phyloP scores from a whole-genome alignment of 2,797 vertebrate genomes.

The Scarus forsteni region DNA sequence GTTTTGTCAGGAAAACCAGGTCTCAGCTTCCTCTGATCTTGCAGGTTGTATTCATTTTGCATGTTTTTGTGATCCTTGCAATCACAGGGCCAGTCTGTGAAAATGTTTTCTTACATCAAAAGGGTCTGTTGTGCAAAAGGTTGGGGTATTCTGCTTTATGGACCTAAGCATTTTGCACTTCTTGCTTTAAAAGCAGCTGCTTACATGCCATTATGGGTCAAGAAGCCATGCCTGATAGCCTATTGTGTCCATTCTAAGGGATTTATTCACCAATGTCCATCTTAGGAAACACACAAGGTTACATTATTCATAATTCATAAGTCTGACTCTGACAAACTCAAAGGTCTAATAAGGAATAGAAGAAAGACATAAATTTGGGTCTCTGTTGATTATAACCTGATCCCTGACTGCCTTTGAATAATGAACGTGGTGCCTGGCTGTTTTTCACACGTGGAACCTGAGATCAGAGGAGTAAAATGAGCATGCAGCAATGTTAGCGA shows the following conservation, averaged over 20 bases:
- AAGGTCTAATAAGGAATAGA: constrained; percentile 40
- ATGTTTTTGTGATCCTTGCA: too few relatives aligned
- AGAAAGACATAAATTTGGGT: constrained; percentile 75
- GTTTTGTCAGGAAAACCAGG: too few relatives aligned
- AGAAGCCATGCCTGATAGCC: not conserved
- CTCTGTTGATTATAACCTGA: constrained; percentile 86
- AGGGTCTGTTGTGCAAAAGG: too few relatives aligned
- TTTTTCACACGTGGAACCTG: constrained; percentile 87
- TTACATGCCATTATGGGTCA: constrained; percentile 4
- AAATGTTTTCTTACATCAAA: too few relatives aligned
- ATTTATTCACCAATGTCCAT: constrained; percentile 19
- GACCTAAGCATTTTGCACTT: too few relatives aligned
- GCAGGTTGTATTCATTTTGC: too few relatives aligned
- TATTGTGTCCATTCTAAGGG: constrained; percentile 12
- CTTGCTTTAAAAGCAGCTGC: too few relatives aligned
- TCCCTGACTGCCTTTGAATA: constrained; percentile 86
- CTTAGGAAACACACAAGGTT: constrained; percentile 3
- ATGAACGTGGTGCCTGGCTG: constrained; percentile 82
- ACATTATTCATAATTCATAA: constrained; percentile 5
- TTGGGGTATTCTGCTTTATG: too few relatives aligned
- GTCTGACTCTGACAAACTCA: constrained; percentile 43
- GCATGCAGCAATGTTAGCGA: constrained; percentile 65
- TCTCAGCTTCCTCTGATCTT: too few relatives aligned
- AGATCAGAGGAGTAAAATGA: constrained; percentile 86
- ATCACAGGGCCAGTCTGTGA: too few relatives aligned